Base-by-base conservation (phyloP, 2,113 vertebrate species). In the Nycticebus coucang region DNA sequence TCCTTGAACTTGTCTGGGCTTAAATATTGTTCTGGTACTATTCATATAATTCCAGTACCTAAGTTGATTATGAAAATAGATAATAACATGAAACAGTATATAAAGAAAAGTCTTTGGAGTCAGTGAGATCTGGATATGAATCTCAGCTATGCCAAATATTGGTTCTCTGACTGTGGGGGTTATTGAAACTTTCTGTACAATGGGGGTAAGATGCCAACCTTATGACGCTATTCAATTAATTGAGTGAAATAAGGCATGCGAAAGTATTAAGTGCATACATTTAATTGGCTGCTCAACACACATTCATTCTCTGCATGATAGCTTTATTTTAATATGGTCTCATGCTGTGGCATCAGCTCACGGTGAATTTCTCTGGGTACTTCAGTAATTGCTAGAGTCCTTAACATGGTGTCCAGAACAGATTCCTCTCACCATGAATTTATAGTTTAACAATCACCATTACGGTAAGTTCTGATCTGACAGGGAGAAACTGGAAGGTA, bases 1-100 rank as follows among this genome's bases (percentile, higher is more conserved):
- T 97, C 26, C 81, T 82, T 95, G 94, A 78, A 86, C 75, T 84
- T 93, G 92, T 87, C 84, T n/a, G 41, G 87, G 35, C 72, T 96
- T 93, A 95, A 89, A 85, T 74, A 95, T 93, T 71, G 50, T 69
- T 89, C 72, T 87, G 26, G 50, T 72, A 50, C 41, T 79, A 35
- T 59, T 75, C 64, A 75, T 26, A 83, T 14, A 80, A 57, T 80
- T 53, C 17, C 8, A 26, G 26, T 37, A 41, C 50, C 83, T 88
- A 60, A 84, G 74, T 53, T 79, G 50, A 35, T 80, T 50, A 83
- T 18, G 57, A 59, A 86, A 96, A 77, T 75, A 96, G 55, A n/a
- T 33, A 62, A 37, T n/a, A 64, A 62, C 19, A 19, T 57, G 66
- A 75, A 91, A 35, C 10, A 17, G 11, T 33, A 18, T 37, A 64